phyloP scores from a whole-genome alignment of 2,113 vertebrate species.

The Sorex fumeus region DNA sequence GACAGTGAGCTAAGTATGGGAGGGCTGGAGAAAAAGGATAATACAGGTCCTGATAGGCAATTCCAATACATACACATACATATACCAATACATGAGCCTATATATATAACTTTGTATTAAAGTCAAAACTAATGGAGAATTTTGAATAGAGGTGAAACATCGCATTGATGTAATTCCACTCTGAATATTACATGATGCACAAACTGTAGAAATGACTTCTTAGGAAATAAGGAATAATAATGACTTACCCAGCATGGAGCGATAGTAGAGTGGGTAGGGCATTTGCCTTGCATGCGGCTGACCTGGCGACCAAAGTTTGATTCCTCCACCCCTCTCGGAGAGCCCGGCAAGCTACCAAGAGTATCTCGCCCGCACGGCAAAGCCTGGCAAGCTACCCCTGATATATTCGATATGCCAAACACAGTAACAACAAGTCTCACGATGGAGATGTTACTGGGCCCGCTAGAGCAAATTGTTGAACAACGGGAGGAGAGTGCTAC shows the following conservation, averaged over 20 bases:
- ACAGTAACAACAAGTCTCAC: too few species aligned
- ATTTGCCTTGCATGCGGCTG: too few species aligned
- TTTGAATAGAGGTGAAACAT: not conserved
- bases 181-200: not conserved
- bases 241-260: not conserved
- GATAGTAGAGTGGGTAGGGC: too few species aligned
- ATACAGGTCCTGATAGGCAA: not conserved
- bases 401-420: too few species aligned
- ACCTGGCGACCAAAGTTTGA: too few species aligned
- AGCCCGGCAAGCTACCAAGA: too few species aligned
- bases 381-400: too few species aligned
- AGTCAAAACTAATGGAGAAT: not conserved
- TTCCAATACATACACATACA: not conserved
- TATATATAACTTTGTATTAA: not conserved
- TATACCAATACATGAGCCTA: not conserved
- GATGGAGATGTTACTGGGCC: too few species aligned
- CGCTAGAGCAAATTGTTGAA: too few species aligned
- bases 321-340: too few species aligned
- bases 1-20: not conserved
- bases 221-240: not conserved
- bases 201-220: not conserved
- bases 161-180: not conserved
- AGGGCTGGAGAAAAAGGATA: not conserved
- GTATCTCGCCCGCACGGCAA: too few species aligned
- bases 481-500: too few species aligned